Conservation (phyloP, 2,888 invertebrate genomes). For the Odontothrips loti region DNA sequence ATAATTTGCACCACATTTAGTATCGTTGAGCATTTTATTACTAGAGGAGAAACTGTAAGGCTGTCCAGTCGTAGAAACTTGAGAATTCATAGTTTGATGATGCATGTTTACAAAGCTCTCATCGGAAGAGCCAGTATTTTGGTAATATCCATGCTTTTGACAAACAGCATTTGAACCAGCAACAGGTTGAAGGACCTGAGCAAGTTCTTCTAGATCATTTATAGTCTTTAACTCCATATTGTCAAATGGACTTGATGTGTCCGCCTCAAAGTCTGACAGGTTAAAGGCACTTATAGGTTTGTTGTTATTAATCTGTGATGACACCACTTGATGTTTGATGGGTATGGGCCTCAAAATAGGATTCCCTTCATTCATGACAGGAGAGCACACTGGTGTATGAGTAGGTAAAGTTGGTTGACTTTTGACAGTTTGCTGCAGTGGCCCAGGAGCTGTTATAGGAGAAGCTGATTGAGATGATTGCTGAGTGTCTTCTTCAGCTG, state of each 20-base stretch:
- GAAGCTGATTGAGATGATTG: neutral
- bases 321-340: constrained; percentile 44
- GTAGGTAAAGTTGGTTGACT: constrained; percentile 31
- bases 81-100: constrained; percentile 7
- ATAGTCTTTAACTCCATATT: constrained; percentile 87
- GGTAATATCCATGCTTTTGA: constrained; percentile 37
- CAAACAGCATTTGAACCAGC: constrained; percentile 29
- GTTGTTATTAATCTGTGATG: constrained; percentile 42
- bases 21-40: constrained; percentile 20
- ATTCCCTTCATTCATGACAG: constrained; percentile 44
- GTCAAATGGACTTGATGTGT: constrained; percentile 89
- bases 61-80: neutral
- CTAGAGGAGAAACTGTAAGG: neutral
- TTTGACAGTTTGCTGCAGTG: constrained; percentile 30
- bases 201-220: constrained; percentile 86
- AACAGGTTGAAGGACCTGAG: constrained; percentile 57
- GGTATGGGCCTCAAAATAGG: constrained; percentile 49
- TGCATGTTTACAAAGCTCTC: constrained; percentile 44
- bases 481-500: constrained; percentile 46
- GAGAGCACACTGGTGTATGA: constrained; percentile 40
- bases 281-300: constrained; percentile 41
- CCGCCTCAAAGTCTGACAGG: constrained; percentile 81
- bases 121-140: constrained; percentile 48
- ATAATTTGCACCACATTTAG: neutral
- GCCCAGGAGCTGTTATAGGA: neutral